A percentile compares a stretch with the other conserved stretches of the same genome.
phyloP scores from a whole-genome alignment of 2,113 vertebrate genomes.

The Phaethornis superciliosus region DNA sequence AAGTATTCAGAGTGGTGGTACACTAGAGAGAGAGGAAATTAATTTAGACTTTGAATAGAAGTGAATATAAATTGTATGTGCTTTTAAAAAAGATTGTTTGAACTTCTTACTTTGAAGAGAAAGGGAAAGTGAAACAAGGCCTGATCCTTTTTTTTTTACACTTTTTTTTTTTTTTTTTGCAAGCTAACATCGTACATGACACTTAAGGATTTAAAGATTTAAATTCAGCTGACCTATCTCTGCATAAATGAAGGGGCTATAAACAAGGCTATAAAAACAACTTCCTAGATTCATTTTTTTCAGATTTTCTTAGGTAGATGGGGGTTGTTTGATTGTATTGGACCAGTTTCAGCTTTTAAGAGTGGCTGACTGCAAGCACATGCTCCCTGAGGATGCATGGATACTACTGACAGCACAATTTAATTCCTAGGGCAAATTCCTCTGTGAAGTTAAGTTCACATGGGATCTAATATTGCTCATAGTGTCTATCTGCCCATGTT shows the following conservation, averaged over 20 bases:
- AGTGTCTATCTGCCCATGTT: neutral
- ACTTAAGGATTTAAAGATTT: slow-evolving; percentile 20
- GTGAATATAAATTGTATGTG: slow-evolving; percentile 31
- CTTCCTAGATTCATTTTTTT: neutral
- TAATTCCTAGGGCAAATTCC: neutral
- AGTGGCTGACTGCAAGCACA: neutral
- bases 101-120: neutral
- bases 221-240: slow-evolving; percentile 13
- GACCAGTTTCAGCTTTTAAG: neutral
- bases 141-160: neutral
- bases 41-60: slow-evolving; percentile 53
- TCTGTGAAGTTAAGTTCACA: slow-evolving; percentile 6
- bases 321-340: neutral
- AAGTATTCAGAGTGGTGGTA: slow-evolving; percentile 19
- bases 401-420: neutral
- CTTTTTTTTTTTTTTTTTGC: neutral
- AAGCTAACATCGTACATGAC: fast-evolving
- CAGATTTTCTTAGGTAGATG: neutral
- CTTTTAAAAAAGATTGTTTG: neutral
- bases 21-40: slow-evolving; percentile 41
- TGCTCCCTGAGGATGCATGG: neutral
- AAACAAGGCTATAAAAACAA: slow-evolving; percentile 12
- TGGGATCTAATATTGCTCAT: neutral
- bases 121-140: slow-evolving; percentile 3
- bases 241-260: slow-evolving; percentile 4